phyloP scores from a whole-genome alignment of 2,888 invertebrate genomes.

The Palloptera scutellata region DNA sequence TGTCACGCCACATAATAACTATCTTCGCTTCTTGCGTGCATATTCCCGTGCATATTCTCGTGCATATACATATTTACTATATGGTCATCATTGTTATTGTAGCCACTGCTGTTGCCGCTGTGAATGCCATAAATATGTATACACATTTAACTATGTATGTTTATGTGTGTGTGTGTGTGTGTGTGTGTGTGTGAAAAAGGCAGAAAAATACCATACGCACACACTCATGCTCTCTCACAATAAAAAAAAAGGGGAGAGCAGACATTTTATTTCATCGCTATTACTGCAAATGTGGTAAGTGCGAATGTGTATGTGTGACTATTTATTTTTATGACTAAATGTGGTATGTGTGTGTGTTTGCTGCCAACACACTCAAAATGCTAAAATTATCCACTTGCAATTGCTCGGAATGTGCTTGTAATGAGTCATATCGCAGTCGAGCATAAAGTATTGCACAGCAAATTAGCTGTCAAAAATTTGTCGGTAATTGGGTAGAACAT shows the following conservation, averaged over 20 bases:
- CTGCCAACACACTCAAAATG: background rate
- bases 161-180: constrained; percentile 2
- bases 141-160: background rate
- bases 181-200: no score
- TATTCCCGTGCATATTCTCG: no score
- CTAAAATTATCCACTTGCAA: background rate
- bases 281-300: background rate
- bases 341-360: background rate
- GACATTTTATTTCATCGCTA: constrained; percentile 10
- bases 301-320: background rate
- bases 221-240: no score
- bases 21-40: no score
- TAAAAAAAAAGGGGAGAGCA: no score
- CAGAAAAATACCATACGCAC: no score
- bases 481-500: background rate
- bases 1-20: no score
- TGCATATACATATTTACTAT: no score
- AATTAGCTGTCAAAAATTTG: constrained; percentile 29
- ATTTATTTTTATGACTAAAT: constrained; percentile 7
- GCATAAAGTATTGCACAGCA: constrained; percentile 25
- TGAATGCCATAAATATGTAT: background rate
- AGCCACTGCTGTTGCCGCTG: constrained; percentile 5
- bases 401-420: background rate
- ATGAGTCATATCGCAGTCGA: constrained; percentile 9
- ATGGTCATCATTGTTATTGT: background rate